phyloP scores from a whole-genome alignment of 1,140 invertebrate genomes.

The Microplitis demolitor region DNA sequence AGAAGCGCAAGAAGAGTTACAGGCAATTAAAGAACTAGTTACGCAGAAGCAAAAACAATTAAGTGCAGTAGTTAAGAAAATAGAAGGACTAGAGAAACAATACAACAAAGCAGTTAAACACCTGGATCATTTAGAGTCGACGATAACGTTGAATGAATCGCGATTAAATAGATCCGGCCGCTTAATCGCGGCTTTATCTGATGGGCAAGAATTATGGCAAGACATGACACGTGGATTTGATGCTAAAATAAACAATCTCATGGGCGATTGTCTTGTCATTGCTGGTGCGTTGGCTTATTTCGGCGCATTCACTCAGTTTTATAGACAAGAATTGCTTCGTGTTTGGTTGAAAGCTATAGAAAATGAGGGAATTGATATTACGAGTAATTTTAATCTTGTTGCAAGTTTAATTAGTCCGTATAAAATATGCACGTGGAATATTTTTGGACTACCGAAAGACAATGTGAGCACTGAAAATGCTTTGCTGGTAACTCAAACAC shows the following conservation, averaged over 20 bases:
- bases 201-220: constrained; percentile 77
- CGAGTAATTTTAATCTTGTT: constrained; percentile 70
- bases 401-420: constrained; percentile 81
- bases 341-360: constrained; percentile 72
- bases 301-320: constrained; percentile 80
- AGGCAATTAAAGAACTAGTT: constrained; percentile 76
- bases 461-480: constrained; percentile 86
- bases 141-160: constrained; percentile 76
- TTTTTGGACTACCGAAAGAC: constrained; percentile 80
- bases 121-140: constrained; percentile 65
- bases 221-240: constrained; percentile 67
- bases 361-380: constrained; percentile 72
- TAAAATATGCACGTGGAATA: constrained; percentile 84
- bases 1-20: constrained; percentile 74
- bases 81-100: constrained; percentile 71
- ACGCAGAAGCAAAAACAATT: constrained; percentile 81
- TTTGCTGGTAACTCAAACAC: constrained; percentile 79
- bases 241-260: constrained; percentile 68
- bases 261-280: constrained; percentile 82
- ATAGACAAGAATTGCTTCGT: constrained; percentile 71
- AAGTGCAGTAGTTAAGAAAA: constrained; percentile 70
- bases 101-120: constrained; percentile 68
- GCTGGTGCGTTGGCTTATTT: constrained; percentile 86
- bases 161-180: constrained; percentile 79
- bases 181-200: constrained; percentile 78